Evolutionary conservation across 1,140 invertebrate genomes (phyloP).

Genomic region (Drosophila azteca): DNA sequence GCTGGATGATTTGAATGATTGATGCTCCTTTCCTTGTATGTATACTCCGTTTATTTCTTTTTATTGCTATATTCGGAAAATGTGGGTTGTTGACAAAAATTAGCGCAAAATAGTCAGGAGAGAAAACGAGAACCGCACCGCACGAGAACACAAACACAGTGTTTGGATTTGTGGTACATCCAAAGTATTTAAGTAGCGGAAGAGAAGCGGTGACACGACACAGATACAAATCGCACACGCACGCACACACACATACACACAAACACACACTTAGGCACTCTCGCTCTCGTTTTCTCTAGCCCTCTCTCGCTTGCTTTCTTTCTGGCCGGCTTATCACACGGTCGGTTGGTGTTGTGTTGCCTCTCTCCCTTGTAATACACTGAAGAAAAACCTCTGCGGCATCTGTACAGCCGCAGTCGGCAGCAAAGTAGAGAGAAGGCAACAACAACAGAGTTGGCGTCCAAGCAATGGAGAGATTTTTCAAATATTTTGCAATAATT

Average conservation of each 20-base stretch:
- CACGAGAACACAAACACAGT: conserved; percentile 80
- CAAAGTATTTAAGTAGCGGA: conserved; percentile 69
- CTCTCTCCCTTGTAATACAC: conserved; percentile 64
- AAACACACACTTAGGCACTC: conserved; percentile 12
- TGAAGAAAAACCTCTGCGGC: conserved; percentile 70
- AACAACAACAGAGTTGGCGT: conserved; percentile 66
- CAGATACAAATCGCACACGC: conserved; percentile 2
- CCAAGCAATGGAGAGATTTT: conserved; percentile 50
- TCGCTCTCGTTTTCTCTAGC: conserved; percentile 44
- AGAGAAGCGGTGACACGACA: conserved; percentile 3
- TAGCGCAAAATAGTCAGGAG: conserved; percentile 68
- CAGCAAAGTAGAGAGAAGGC: conserved; percentile 72
- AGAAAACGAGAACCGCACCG: conserved; percentile 73
- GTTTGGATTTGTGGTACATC: conserved; percentile 54
- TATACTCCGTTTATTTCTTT: conserved; percentile 47
- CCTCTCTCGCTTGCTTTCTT: conserved; percentile 17
- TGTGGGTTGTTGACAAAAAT: conserved; percentile 70
- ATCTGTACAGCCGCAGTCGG: conserved; percentile 73
- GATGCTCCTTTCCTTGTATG: conserved; percentile 12
- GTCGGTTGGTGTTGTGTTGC: conserved; percentile 41
- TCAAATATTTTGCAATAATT: conserved; percentile 63
- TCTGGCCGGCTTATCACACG: conserved; percentile 15
- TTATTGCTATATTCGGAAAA: conserved; percentile 60
- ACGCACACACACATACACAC: conserved; percentile 17
- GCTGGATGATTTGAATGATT: conserved; percentile 11